Evolutionary conservation across 2,113 vertebrate genomes (phyloP).

Genomic region (Trogon surrucura): DNA sequence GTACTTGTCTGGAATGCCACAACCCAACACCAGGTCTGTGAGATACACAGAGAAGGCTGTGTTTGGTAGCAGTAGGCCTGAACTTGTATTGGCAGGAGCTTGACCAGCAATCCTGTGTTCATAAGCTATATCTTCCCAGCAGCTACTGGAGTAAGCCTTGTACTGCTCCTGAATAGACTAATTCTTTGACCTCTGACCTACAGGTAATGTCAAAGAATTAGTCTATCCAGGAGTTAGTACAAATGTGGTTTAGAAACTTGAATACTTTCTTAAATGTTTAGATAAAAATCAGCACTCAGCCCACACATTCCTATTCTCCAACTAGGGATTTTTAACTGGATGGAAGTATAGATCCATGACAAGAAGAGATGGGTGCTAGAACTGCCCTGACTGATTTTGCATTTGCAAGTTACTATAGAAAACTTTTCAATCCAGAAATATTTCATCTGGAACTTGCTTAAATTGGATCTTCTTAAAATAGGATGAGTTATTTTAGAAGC

Average conservation of each 20-base stretch:
- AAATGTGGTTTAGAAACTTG: background rate
- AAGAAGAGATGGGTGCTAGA: background rate
- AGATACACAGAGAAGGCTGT: background rate
- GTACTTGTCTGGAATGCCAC: background rate
- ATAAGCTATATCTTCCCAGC: background rate
- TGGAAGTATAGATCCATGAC: background rate
- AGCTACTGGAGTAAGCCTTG: background rate
- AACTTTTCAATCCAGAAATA: constrained; percentile 45
- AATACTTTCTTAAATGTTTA: background rate
- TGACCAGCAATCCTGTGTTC: background rate
- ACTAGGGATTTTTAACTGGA: background rate
- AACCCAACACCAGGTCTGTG: background rate
- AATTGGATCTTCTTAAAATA: constrained; percentile 65
- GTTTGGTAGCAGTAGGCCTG: background rate
- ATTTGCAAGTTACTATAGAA: constrained; percentile 43
- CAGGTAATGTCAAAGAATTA: no score
- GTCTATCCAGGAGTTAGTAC: no score
- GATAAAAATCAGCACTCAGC: background rate
- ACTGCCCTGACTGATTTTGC: background rate
- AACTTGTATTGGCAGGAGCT: background rate
- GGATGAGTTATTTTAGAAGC: constrained; percentile 39
- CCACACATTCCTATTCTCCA: background rate
- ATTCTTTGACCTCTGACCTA: background rate
- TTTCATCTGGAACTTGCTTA: constrained; percentile 58
- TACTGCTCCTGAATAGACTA: background rate